Conservation (phyloP, 1,140 invertebrate species). For the Drosophila parabipectinata region DNA sequence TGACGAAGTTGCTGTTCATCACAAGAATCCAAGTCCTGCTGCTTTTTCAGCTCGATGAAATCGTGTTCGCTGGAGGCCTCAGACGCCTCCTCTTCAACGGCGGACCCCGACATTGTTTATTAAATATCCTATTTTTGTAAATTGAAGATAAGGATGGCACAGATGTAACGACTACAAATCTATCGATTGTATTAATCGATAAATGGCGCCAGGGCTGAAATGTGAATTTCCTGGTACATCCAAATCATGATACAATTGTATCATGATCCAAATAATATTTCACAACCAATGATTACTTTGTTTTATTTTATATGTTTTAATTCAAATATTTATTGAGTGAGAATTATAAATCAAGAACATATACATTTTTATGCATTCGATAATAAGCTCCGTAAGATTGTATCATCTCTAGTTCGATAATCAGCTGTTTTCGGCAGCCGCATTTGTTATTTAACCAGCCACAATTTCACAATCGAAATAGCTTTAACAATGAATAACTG, state of each 20-base stretch:
- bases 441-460: conserved; percentile 70
- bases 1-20: conserved; percentile 40
- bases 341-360: no score
- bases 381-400: background rate
- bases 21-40: conserved; percentile 42
- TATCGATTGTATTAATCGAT: background rate
- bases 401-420: background rate
- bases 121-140: conserved; percentile 7
- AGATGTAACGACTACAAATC: background rate
- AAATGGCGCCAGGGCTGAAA: background rate
- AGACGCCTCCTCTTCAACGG: background rate
- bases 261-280: no score
- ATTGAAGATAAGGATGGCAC: background rate
- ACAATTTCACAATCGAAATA: conserved; percentile 11
- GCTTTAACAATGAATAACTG: conserved; percentile 65
- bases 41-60: conserved; percentile 55
- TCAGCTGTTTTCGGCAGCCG: conserved; percentile 44
- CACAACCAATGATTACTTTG: no score
- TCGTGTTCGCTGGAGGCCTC: conserved; percentile 42
- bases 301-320: no score
- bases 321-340: no score
- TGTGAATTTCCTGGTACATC: no score
- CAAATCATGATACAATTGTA: no score
- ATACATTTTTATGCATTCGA: no score
- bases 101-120: conserved; percentile 31